Percentiles rank a stretch among this genome's conserved stretches.
These are phyloP conservation scores for Scatophagus argus DNA, from an alignment of 2,113 vertebrate genomes.

Conservation along the genomic window DNA sequence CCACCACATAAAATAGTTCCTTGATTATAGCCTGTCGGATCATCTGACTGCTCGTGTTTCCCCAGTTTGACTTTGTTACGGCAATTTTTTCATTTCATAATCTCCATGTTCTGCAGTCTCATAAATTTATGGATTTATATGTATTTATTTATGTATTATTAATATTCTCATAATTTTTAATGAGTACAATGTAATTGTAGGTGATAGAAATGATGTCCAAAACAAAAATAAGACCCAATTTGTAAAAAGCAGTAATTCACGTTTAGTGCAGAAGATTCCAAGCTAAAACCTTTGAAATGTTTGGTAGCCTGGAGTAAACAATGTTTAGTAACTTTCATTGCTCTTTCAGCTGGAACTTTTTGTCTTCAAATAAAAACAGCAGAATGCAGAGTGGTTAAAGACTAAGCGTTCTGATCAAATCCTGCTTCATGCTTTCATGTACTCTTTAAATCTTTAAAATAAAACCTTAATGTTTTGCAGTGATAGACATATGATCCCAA, in stretches of 20 bases:
- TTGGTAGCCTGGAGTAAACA: neutral
- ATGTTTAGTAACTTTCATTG: neutral
- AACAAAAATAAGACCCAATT: neutral
- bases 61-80: neutral
- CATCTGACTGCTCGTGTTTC: neutral
- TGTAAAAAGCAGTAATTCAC: neutral
- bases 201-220: neutral
- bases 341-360: constrained; percentile 24
- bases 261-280: neutral
- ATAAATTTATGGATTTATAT: no score
- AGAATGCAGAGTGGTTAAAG: neutral
- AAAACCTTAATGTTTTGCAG: constrained; percentile 34
- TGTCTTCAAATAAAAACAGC: constrained; percentile 26
- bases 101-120: no score
- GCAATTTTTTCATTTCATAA: neutral
- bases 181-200: neutral
- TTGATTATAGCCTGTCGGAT: neutral
- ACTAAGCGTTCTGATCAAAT: constrained; percentile 17
- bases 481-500: constrained; percentile 21
- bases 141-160: no score
- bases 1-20: neutral
- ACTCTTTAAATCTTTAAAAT: constrained; percentile 36
- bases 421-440: neutral
- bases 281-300: neutral
- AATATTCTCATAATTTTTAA: no score